A percentile compares a stretch with the other conserved stretches of the same genome.
Evolutionary conservation across 1,140 invertebrate species (phyloP).

Genomic region (Matsumurasca onukii): DNA sequence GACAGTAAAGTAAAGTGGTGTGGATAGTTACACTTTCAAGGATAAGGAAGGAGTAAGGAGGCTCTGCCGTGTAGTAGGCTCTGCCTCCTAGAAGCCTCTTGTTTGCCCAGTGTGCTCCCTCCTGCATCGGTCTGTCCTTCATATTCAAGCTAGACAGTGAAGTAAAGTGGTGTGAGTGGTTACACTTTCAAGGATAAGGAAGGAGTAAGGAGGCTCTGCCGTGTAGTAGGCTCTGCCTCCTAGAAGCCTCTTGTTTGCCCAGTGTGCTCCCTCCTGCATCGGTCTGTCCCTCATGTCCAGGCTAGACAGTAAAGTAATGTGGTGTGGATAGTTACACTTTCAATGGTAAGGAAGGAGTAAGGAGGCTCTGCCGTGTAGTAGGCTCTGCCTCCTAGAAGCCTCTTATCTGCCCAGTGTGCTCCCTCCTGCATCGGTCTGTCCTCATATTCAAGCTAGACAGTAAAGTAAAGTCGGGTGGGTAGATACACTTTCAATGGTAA

Average conservation of each 20-base stretch:
- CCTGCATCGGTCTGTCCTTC: constrained; percentile 68
- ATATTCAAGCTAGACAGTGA: constrained; percentile 73
- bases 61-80: constrained; percentile 54
- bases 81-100: constrained; percentile 53
- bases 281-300: constrained; percentile 75
- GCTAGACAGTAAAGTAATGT: constrained; percentile 53
- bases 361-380: constrained; percentile 54
- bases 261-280: constrained; percentile 66
- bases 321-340: constrained; percentile 57
- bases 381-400: constrained; percentile 52
- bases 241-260: constrained; percentile 53
- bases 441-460: too few relatives aligned
- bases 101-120: constrained; percentile 58
- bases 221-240: constrained; percentile 55
- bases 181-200: constrained; percentile 62
- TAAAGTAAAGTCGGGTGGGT: too few relatives aligned
- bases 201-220: constrained; percentile 56
- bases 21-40: constrained; percentile 64
- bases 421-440: constrained; percentile 72
- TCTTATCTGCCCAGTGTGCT: constrained; percentile 53
- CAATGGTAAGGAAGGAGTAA: constrained; percentile 61
- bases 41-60: constrained; percentile 59
- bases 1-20: constrained; percentile 40
- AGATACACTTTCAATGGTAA: constrained; percentile 63
- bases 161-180: constrained; percentile 31